Percentiles rank a stretch among this genome's conserved stretches.
These are phyloP conservation scores for Trichechus manatus DNA, from an alignment of 2,113 vertebrate species.

Conservation along the genomic window DNA sequence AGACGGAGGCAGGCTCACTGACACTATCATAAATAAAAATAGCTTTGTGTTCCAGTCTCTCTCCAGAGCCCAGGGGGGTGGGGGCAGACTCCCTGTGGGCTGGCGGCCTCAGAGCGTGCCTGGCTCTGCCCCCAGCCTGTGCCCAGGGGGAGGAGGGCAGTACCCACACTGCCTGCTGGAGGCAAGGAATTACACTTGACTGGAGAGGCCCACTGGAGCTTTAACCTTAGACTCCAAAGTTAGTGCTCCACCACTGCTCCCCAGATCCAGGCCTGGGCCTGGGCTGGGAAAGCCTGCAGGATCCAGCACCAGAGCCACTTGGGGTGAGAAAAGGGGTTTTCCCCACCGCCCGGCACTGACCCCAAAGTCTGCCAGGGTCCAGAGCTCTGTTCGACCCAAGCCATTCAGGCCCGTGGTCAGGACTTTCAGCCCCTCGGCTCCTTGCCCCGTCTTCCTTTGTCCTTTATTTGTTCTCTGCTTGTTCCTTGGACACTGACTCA, in stretches of 20 bases:
- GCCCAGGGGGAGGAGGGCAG: background rate
- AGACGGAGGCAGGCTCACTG: constrained; percentile 86
- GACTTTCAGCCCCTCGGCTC: fast-evolving
- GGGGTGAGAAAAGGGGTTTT: fast-evolving
- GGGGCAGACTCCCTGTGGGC: background rate
- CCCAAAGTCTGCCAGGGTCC: background rate
- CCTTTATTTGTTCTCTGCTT: background rate
- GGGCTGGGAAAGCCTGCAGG: background rate
- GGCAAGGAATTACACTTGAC: background rate
- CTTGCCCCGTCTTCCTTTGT: fast-evolving
- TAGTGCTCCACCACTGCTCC: background rate
- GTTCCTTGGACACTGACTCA: background rate
- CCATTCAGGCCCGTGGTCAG: background rate
- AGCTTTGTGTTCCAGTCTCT: constrained; percentile 66
- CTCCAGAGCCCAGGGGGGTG: constrained; percentile 30
- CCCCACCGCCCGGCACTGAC: background rate
- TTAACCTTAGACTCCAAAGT: background rate
- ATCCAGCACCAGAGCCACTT: background rate
- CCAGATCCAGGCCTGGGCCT: background rate
- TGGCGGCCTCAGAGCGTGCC: background rate
- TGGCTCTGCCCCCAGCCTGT: background rate
- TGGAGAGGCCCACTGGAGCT: background rate
- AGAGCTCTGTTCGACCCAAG: background rate
- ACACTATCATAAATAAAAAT: constrained; percentile 86
- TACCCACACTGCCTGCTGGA: no score